phyloP scores from a whole-genome alignment of 2,888 invertebrate genomes.

The Eubasilissa splendida region DNA sequence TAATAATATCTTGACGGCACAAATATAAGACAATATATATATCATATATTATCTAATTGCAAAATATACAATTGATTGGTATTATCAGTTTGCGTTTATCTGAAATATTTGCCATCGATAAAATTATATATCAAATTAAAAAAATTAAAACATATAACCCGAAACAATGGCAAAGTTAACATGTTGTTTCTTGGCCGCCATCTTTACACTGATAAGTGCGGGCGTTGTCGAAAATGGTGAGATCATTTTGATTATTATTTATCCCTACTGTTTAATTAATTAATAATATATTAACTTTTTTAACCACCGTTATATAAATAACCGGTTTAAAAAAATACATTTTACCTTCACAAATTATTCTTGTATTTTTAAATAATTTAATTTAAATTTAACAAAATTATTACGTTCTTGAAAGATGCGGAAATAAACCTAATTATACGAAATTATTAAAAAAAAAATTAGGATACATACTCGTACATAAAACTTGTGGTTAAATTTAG shows the following conservation, averaged over 20 bases:
- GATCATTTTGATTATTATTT: background rate
- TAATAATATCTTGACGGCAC: too few relatives aligned
- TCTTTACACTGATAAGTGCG: constrained; percentile 5
- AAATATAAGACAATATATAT: too few relatives aligned
- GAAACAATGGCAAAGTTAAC: background rate
- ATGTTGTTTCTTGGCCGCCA: background rate
- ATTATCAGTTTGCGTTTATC: background rate
- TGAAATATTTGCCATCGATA: background rate
- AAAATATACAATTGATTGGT: background rate
- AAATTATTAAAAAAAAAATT: too few relatives aligned
- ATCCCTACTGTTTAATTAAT: background rate
- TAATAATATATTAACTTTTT: too few relatives aligned
- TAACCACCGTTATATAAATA: too few relatives aligned
- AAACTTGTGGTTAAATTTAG: too few relatives aligned
- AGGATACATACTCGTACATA: too few relatives aligned
- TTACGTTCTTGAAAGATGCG: background rate
- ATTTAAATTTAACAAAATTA: background rate
- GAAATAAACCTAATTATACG: too few relatives aligned
- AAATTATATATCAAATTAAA: constrained; percentile 64
- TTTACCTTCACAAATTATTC: too few relatives aligned
- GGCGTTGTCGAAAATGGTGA: background rate
- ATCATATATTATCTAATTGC: too few relatives aligned
- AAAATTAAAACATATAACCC: constrained; percentile 67
- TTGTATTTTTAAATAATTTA: too few relatives aligned
- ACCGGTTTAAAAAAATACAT: background rate